Conservation (phyloP, 1,140 invertebrate genomes). For the Triops cancriformis region DNA sequence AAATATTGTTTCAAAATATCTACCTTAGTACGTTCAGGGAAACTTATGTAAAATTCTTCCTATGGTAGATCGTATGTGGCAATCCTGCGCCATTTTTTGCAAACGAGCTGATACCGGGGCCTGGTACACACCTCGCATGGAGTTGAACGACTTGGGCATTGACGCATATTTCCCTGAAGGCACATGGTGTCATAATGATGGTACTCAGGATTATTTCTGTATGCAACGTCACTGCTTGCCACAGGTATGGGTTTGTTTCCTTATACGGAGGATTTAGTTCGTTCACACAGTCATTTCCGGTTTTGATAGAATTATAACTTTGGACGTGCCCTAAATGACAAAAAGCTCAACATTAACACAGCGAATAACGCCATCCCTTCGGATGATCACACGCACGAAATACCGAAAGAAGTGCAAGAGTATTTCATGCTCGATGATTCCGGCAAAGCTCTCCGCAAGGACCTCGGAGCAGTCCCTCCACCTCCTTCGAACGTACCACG, state of each 20-base stretch:
- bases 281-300: neutral
- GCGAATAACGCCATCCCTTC: neutral
- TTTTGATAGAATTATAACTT: conserved; percentile 1
- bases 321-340: neutral
- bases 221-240: conserved; percentile 62
- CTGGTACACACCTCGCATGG: conserved; percentile 62
- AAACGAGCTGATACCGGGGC: conserved; percentile 50
- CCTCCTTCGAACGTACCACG: neutral
- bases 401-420: neutral
- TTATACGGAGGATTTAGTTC: neutral
- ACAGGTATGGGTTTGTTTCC: conserved; percentile 41
- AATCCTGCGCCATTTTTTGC: conserved; percentile 67
- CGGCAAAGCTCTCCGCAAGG: neutral
- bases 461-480: neutral
- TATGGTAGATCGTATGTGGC: conserved; percentile 54
- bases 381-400: neutral
- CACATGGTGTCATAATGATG: conserved; percentile 64
- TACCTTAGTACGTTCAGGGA: no score
- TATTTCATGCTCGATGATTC: neutral
- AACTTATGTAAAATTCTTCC: neutral
- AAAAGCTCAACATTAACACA: neutral
- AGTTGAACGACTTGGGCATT: conserved; percentile 59
- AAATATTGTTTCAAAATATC: neutral
- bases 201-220: conserved; percentile 56
- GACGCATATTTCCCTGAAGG: conserved; percentile 71